A percentile compares a stretch with the other conserved stretches of the same genome.
These are phyloP conservation scores for Dryobotodes eremita DNA, from an alignment of 2,888 invertebrate genomes.

Conservation along the genomic window DNA sequence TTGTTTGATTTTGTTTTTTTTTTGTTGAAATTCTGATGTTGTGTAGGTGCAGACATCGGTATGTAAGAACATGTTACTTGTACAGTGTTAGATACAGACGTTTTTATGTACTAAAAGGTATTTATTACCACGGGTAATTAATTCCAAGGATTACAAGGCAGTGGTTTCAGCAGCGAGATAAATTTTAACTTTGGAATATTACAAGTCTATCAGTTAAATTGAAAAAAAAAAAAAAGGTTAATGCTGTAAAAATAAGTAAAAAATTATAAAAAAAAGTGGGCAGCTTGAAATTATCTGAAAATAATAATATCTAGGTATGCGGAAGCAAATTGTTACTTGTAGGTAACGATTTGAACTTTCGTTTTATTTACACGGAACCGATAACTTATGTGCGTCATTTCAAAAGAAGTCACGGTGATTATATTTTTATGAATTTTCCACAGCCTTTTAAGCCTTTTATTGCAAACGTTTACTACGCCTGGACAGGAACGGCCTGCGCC, in stretches of 20 bases:
- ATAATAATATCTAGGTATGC: constrained; percentile 30
- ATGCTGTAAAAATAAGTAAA: not conserved
- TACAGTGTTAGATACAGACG: not conserved
- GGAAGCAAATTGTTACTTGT: constrained; percentile 24
- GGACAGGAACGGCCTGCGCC: too few species aligned
- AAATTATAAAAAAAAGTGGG: not conserved
- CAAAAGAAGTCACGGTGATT: constrained; percentile 10
- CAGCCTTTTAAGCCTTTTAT: not conserved
- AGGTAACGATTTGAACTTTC: not conserved
- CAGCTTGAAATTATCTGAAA: constrained; percentile 14
- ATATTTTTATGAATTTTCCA: not conserved
- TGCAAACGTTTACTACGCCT: too few species aligned
- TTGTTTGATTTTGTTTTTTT: constrained; percentile 8
- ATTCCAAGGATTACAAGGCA: not conserved
- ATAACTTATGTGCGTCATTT: constrained; percentile 28
- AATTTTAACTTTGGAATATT: not conserved
- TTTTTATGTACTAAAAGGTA: not conserved
- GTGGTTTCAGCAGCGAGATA: not conserved
- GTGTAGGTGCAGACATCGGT: not conserved
- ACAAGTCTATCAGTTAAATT: not conserved
- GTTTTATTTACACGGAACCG: constrained; percentile 13
- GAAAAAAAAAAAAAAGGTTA: constrained; percentile 6
- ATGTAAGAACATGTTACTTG: not conserved
- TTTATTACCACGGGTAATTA: not conserved
- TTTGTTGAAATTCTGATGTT: not conserved